Conservation (phyloP, 1,140 invertebrate genomes). For the Phortica variegata region DNA sequence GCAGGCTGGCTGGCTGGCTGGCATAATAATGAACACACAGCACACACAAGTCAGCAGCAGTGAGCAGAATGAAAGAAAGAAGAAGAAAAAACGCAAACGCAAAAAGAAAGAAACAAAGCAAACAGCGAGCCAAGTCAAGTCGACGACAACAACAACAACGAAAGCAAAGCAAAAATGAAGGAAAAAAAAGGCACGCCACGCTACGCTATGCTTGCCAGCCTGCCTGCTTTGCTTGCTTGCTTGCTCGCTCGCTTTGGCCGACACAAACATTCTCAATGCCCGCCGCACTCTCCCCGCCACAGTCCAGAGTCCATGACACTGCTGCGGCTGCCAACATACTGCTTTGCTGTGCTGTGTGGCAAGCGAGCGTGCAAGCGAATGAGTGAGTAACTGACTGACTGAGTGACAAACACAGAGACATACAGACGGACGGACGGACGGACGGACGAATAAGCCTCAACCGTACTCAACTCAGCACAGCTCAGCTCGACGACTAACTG, state of each 20-base stretch:
- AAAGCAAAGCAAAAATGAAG: slow-evolving; percentile 35
- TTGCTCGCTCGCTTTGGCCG: background rate
- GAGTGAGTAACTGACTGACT: too few species aligned
- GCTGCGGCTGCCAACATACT: slow-evolving; percentile 40
- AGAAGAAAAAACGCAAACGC: slow-evolving; percentile 1
- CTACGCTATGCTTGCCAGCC: background rate
- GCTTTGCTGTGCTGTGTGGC: too few species aligned
- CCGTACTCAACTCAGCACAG: too few species aligned
- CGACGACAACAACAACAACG: slow-evolving; percentile 1
- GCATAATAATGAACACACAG: too few species aligned
- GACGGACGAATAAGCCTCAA: background rate
- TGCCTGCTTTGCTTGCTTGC: background rate
- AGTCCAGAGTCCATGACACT: slow-evolving; percentile 43
- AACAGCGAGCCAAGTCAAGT: too few species aligned
- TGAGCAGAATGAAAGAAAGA: background rate
- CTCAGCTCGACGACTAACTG: too few species aligned
- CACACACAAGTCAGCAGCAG: too few species aligned
- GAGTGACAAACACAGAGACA: slow-evolving; percentile 32
- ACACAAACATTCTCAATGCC: too few species aligned
- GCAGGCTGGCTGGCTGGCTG: too few species aligned
- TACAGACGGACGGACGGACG: slow-evolving; percentile 6
- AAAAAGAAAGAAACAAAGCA: slow-evolving; percentile 7
- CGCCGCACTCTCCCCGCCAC: background rate
- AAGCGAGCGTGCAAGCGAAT: too few species aligned
- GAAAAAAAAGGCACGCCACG: slow-evolving; percentile 49